Base-by-base conservation (phyloP, 1,140 invertebrate genomes). In the Leptonema lineaticorne region DNA sequence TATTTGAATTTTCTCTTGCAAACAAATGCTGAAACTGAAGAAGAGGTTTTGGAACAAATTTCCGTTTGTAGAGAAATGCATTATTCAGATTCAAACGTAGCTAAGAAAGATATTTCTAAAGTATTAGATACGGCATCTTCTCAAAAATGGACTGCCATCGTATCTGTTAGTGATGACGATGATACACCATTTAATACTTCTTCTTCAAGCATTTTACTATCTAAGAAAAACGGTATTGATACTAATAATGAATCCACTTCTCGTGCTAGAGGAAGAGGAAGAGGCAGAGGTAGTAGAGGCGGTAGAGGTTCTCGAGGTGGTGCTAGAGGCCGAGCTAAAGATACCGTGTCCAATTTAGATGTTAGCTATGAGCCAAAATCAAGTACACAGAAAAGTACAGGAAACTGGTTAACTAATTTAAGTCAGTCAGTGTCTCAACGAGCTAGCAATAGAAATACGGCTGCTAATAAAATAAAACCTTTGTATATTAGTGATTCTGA, bases 1-100 rank as follows among this genome's bases (percentile, higher is more conserved):
- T 73, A 57, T 30, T 37, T 73, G 33, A 48, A 68, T 8, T 41
- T 57, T 46, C 53, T 82, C 0, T 67, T 82, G 22, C 75, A 79
- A 22, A 78, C 79, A 0, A 77, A 75, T 7, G 78, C 78, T 0
- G 77, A 81, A 59, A 79, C 79, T 0, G 76, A 75, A 16, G 75
- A 76, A 16, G 79, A 81, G 63, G 75, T 81, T 1, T 65, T 67
- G 0, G 76, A 78, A 20, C 74, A 74, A 3, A 71, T 82, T 48
- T 74, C 74, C 0, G 26, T 71, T 2, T 76, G 75, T 33, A 79
- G 79, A 62, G 72, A 76, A 60, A 48, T 11, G 48, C 28, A 59
- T 33, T 59, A n/a, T 22, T 41, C 59, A 2, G 59, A 63, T 45
- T 1, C 33, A 6, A 63, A 46, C 4, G 26, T 14, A 18, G 1